phyloP scores from a whole-genome alignment of 2,888 invertebrate genomes.

The Drosophila suboccidentalis region DNA sequence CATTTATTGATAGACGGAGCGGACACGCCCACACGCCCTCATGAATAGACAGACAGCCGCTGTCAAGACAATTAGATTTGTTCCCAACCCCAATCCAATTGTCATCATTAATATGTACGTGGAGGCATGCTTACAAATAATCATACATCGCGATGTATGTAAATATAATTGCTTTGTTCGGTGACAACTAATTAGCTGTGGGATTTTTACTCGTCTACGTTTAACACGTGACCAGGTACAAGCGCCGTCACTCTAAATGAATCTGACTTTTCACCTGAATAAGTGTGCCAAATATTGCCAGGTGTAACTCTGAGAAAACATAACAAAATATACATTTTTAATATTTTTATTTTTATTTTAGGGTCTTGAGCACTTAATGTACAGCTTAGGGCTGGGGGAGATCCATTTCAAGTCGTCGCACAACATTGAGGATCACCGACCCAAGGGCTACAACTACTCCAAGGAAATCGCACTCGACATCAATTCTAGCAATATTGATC shows the following conservation, averaged over 20 bases:
- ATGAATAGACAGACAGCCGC: conserved; percentile 36
- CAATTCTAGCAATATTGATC: conserved; percentile 53
- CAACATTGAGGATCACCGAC: conserved; percentile 84
- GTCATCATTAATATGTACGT: conserved; percentile 45
- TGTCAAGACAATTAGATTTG: conserved; percentile 50
- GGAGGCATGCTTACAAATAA: conserved; percentile 17
- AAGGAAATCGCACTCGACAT: conserved; percentile 28
- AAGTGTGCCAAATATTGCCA: conserved; percentile 29
- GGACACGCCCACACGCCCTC: conserved; percentile 14
- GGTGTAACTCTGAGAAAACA: conserved; percentile 5
- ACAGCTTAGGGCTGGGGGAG: conserved; percentile 89
- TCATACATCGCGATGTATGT: conserved; percentile 34
- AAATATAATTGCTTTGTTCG: conserved; percentile 64
- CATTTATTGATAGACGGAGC: conserved; percentile 17
- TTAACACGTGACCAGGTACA: conserved; percentile 36
- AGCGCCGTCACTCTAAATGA: conserved; percentile 13
- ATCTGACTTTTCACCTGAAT: neutral
- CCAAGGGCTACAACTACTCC: conserved; percentile 71
- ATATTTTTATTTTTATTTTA: conserved; percentile 62
- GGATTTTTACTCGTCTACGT: conserved; percentile 41
- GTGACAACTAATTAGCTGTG: conserved; percentile 68
- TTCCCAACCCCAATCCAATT: conserved; percentile 23
- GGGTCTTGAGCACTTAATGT: conserved; percentile 90
- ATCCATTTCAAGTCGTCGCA: conserved; percentile 86
- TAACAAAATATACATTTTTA: no score